phyloP scores from a whole-genome alignment of 2,113 vertebrate species.

The Trochalopteron elliotii region DNA sequence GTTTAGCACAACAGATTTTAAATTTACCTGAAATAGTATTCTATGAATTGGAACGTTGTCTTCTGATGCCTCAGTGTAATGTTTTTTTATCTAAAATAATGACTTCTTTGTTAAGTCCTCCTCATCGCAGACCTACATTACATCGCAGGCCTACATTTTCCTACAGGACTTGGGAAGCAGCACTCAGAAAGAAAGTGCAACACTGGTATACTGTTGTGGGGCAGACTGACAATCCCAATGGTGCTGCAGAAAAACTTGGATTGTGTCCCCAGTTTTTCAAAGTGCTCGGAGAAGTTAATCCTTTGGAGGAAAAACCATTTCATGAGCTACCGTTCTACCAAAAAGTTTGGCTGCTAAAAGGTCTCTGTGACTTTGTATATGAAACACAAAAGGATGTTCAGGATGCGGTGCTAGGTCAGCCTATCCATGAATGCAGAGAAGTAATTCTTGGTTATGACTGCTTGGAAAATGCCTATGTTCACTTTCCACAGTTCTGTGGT shows the following conservation, averaged over 20 bases:
- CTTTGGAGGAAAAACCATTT: slow-evolving; percentile 89
- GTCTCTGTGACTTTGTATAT: slow-evolving; percentile 93
- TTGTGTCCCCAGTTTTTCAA: slow-evolving; percentile 91
- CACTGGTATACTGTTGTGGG: slow-evolving; percentile 89
- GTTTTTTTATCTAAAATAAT: slow-evolving; percentile 93
- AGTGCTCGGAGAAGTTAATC: slow-evolving; percentile 87
- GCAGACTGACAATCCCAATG: slow-evolving; percentile 80
- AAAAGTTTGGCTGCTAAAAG: slow-evolving; percentile 95
- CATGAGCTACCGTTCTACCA: slow-evolving; percentile 89
- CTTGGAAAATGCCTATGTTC: slow-evolving; percentile 91
- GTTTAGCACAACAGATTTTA: slow-evolving; percentile 92
- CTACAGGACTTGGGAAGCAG: slow-evolving; percentile 91
- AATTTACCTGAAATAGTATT: slow-evolving; percentile 97
- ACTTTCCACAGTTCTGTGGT: slow-evolving; percentile 98
- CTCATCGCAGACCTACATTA: slow-evolving; percentile 85
- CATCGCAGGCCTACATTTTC: slow-evolving; percentile 88
- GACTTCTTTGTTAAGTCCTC: slow-evolving; percentile 90
- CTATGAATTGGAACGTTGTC: slow-evolving; percentile 94
- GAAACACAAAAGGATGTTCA: slow-evolving; percentile 96
- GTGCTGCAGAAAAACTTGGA: slow-evolving; percentile 88
- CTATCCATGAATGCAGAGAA: slow-evolving; percentile 97
- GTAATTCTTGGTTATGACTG: slow-evolving; percentile 96
- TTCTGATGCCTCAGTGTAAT: slow-evolving; percentile 96
- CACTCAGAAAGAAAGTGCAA: slow-evolving; percentile 86
- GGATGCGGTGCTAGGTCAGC: slow-evolving; percentile 91